These are phyloP conservation scores for Pseudonaja textilis DNA, from an alignment of 2,113 vertebrate species.

Conservation along the genomic window DNA sequence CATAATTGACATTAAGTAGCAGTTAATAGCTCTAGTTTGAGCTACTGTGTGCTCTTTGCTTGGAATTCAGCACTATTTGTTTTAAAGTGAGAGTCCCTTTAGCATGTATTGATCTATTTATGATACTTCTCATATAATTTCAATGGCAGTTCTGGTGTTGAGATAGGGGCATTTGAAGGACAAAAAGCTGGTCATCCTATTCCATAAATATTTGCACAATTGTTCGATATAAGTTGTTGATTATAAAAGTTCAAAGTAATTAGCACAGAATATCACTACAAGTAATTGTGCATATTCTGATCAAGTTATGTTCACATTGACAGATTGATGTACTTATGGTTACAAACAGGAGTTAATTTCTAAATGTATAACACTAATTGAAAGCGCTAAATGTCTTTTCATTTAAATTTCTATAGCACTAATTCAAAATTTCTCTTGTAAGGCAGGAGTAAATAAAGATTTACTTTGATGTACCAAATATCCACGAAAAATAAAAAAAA, in stretches of 20 bases:
- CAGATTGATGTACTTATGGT: neutral
- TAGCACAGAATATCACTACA: neutral
- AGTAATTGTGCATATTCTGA: neutral
- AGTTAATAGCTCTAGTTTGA: neutral
- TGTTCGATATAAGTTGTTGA: neutral
- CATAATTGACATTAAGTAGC: neutral
- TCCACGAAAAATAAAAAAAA: neutral
- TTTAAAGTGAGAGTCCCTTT: neutral
- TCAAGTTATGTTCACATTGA: neutral
- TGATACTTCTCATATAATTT: neutral
- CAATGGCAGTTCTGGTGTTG: neutral
- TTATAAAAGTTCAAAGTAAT: constrained; percentile 5
- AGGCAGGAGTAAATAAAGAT: neutral
- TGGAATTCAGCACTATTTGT: neutral
- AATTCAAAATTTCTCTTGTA: neutral
- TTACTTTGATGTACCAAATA: neutral
- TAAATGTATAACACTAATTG: constrained; percentile 9
- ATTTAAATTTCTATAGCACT: neutral
- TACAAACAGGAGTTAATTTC: neutral
- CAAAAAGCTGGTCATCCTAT: fast-evolving
- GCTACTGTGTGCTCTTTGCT: neutral
- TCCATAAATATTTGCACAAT: neutral
- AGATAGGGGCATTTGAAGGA: neutral
- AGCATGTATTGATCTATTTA: neutral
- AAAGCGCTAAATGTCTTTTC: neutral